phyloP scores from a whole-genome alignment of 2,113 vertebrate species.

The Craseonycteris thonglongyai region DNA sequence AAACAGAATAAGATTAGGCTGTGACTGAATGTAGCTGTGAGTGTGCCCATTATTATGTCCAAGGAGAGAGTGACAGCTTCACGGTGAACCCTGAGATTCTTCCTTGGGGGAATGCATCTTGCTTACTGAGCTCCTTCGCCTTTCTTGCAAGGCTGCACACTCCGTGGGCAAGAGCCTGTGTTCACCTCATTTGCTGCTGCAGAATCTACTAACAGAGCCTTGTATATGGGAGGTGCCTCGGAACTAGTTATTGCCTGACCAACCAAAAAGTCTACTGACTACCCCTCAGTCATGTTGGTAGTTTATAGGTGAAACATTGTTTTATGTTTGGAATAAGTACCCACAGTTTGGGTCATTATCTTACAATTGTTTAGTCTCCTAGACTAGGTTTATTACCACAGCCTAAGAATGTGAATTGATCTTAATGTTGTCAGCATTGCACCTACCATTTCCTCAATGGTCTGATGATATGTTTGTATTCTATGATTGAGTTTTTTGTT shows the following conservation, averaged over 20 bases:
- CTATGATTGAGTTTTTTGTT: background rate
- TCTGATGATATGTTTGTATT: background rate
- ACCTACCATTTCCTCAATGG: background rate
- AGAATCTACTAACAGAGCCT: too few relatives aligned
- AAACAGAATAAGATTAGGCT: too few relatives aligned
- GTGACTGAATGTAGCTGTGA: background rate
- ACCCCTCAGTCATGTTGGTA: background rate
- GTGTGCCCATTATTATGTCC: background rate
- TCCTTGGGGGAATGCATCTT: background rate
- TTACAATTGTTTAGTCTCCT: background rate
- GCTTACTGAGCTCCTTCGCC: background rate
- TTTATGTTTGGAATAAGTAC: background rate
- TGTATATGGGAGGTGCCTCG: accelerated
- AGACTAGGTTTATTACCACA: background rate
- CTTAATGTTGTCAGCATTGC: background rate
- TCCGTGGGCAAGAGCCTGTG: accelerated
- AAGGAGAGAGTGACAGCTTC: background rate
- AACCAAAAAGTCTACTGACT: background rate
- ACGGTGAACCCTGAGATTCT: accelerated
- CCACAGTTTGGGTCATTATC: background rate
- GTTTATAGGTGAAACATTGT: background rate
- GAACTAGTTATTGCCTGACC: too few relatives aligned
- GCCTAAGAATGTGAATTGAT: too few relatives aligned
- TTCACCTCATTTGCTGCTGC: background rate
- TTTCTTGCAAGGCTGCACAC: background rate